Base-by-base conservation (phyloP, 2,888 invertebrate genomes). In the Cephus nigrinus region DNA sequence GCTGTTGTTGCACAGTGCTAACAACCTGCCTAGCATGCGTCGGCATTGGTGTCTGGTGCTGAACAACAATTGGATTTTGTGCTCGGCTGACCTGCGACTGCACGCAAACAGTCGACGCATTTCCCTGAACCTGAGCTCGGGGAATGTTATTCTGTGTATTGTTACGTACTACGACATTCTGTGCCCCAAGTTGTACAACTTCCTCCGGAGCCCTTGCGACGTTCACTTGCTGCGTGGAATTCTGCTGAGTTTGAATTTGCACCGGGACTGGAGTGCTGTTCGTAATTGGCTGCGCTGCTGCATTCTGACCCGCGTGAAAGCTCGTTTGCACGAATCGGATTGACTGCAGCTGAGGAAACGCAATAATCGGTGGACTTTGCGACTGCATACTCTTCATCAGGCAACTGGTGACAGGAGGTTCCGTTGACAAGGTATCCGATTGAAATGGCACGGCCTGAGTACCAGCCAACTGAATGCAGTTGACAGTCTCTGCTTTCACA, bases 241-340 rank as follows among this genome's bases (percentile, higher is more conserved):
- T 86, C 40, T 83, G 86, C 73, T 86, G 86, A 74, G 68, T 81
- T 40, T 78, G 75, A 31, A 83, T 82, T 71, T 82, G 80, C 12
- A 77, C 74, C 11, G 83, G 76, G 11, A 83, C 69, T 69, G 69
- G 30, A n/a, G 30, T 69, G 31, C 15, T 69, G 32, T 32, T 69
- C 4, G 31, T 11, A 12, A 73, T 76, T 12, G 80, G 68, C 76
- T 79, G 80, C 0, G 76, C 75, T 9, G 77, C 71, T 11, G 77
- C 74, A 32, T 78, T 82, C 69, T 79, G 80, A 68, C 78, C 78
- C 0, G 79, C 30, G 79, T 88, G 88, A 81, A 90, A 90, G 69
- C 85, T 88, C 73, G 90, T 89, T 77, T 91, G 91, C 12, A 91
- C 89, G 75, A 91, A 91, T 77, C 91, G 86, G 74, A 91, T 91